Base-by-base conservation (phyloP, 92 coral and sea anemone species). In the Heteractis magnifica region DNA sequence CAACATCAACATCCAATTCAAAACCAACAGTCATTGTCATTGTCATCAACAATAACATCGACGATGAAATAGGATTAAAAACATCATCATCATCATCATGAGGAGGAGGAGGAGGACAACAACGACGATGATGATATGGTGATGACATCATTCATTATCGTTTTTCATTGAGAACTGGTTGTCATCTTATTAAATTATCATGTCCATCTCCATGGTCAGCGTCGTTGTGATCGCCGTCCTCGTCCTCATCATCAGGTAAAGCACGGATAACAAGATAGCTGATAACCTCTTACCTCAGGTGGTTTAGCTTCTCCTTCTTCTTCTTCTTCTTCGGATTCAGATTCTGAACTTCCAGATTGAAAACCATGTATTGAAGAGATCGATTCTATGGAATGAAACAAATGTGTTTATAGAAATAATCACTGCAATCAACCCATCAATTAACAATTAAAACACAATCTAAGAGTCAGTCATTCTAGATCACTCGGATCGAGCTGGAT, bases 261-360 rank as follows among this genome's bases (percentile, higher is more conserved):
- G 14, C 20, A 26, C 76, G 20, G 20, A 62, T 1, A 18, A 16
- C 70, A 18, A 62, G 70, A 18, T 62, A 23, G 20, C 70, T 62
- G 26, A 19, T 1, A 13, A 12, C 15, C 34, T 11, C 51, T 73
- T 56, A 85, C 91, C 85, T 84, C 80, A 51, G 85, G 65, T 10
- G 51, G 55, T 3, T 62, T 62, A 34, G 73, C 23, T 7, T 51
- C 84, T 71, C 68, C 88, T 10, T 68, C 84, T 26, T 65, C 23
- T 7, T 51, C 84, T 71, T 77, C 88, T 10, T 68, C 84, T 26
- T 65, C 86, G 23, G 70, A 62, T 74, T 89, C 92, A n/a, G 86
- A 84, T 73, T 89, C 92, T 8, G 92, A 81, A 56, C 78, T 86
- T 4, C 79, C 23, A n/a, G 70, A 62, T 10, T 62, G 70, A 6